A percentile compares a stretch with the other conserved stretches of the same genome.
phyloP scores from a whole-genome alignment of 2,797 vertebrate species.

The Bovichtus diacanthus region DNA sequence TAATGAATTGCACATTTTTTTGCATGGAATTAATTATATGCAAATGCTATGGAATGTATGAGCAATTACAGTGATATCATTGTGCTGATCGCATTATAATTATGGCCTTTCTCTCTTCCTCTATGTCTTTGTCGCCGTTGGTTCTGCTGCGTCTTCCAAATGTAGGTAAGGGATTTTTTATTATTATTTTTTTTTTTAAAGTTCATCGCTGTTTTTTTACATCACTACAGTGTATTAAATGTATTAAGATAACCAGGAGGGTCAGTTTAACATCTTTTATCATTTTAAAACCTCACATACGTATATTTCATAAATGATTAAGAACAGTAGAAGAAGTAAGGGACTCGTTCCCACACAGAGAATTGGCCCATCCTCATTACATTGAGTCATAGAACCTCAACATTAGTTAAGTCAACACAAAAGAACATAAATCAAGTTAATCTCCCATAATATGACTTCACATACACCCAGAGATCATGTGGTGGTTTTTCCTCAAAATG shows the following conservation, averaged over 20 bases:
- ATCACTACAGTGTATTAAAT: slow-evolving; percentile 21
- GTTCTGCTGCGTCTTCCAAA: slow-evolving; percentile 41
- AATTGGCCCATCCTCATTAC: slow-evolving; percentile 1
- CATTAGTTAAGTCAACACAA: slow-evolving; percentile 9
- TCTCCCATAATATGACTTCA: background rate
- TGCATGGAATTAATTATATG: slow-evolving; percentile 69
- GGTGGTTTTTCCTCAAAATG: slow-evolving; percentile 8
- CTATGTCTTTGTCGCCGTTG: slow-evolving; percentile 49
- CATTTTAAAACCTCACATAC: slow-evolving; percentile 16
- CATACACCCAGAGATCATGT: background rate
- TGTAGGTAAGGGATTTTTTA: slow-evolving; percentile 70
- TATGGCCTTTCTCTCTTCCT: slow-evolving; percentile 52
- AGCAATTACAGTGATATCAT: slow-evolving; percentile 69
- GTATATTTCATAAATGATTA: slow-evolving; percentile 4
- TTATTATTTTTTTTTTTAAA: slow-evolving; percentile 4
- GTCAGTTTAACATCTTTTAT: slow-evolving; percentile 29
- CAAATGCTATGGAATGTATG: slow-evolving; percentile 74
- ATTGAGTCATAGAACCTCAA: background rate
- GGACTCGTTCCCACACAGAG: background rate
- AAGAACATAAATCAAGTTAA: background rate
- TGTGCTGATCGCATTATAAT: slow-evolving; percentile 67
- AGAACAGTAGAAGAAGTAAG: background rate
- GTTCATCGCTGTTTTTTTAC: background rate
- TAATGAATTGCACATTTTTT: slow-evolving; percentile 79
- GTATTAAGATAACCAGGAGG: slow-evolving; percentile 32